A percentile compares a stretch with the other conserved stretches of the same genome.
Evolutionary conservation across 30 jellyfish, hydroid and myxozoan species (phyloP).

Genomic region (Hydractinia symbiolongicarpus): DNA sequence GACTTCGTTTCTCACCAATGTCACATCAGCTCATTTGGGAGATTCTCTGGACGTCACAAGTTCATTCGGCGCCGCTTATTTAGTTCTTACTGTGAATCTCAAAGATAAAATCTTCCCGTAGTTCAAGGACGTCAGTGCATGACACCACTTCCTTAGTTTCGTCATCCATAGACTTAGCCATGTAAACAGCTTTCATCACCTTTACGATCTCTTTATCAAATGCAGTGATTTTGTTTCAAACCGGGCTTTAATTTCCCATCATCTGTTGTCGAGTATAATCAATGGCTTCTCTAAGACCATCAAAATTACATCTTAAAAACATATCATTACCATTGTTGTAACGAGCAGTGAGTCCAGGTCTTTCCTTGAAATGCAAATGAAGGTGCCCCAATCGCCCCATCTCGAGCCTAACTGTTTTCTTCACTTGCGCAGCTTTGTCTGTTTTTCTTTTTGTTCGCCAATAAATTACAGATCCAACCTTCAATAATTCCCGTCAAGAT

Average conservation of each 20-base stretch:
- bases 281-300: slow-evolving; percentile 21
- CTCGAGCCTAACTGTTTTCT: slow-evolving; percentile 20
- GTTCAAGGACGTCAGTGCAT: slow-evolving; percentile 11
- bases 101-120: slow-evolving; percentile 28
- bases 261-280: slow-evolving; percentile 11
- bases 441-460: slow-evolving; percentile 7
- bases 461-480: slow-evolving; percentile 16
- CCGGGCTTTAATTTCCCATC: slow-evolving; percentile 3
- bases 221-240: slow-evolving; percentile 10
- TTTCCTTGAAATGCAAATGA: slow-evolving; percentile 1
- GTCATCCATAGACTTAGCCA: slow-evolving; percentile 16
- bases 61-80: background rate
- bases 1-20: background rate
- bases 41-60: slow-evolving; percentile 8
- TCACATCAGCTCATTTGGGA: slow-evolving; percentile 14
- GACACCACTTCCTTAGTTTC: slow-evolving; percentile 2
- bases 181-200: slow-evolving; percentile 13
- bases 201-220: slow-evolving; percentile 7
- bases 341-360: background rate
- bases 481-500: too few relatives aligned
- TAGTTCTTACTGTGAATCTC: slow-evolving; percentile 18
- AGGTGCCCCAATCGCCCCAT: slow-evolving; percentile 25
- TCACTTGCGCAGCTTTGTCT: slow-evolving; percentile 10
- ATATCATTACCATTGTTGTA: slow-evolving; percentile 9
- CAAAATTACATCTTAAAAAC: slow-evolving; percentile 20